Percentiles rank a stretch among this genome's conserved stretches.
phyloP scores from a whole-genome alignment of 2,113 vertebrate genomes.

The Nematolebias whitei region DNA sequence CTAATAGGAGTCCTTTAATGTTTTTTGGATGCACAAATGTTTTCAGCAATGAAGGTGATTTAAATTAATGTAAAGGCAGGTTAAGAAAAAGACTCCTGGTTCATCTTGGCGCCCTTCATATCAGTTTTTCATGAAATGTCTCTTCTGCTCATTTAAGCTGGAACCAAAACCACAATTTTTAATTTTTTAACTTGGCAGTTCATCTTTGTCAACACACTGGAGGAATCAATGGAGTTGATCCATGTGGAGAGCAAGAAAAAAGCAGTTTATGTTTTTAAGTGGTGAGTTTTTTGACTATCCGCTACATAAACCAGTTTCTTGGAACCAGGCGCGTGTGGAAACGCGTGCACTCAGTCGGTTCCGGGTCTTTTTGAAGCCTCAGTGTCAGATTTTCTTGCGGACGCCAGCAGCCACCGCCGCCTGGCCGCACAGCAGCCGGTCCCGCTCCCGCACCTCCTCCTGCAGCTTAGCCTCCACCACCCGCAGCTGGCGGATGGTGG shows the following conservation, averaged over 20 bases:
- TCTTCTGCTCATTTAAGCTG: neutral
- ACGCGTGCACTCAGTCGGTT: no score
- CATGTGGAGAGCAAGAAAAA: slow-evolving; percentile 3
- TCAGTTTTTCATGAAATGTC: neutral
- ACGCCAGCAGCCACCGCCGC: slow-evolving; percentile 57
- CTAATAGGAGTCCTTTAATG: slow-evolving; percentile 14
- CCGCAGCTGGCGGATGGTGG: slow-evolving; percentile 92
- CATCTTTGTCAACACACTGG: no score
- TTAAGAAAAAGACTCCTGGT: slow-evolving; percentile 2
- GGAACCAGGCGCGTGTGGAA: no score
- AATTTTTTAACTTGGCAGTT: slow-evolving; percentile 25
- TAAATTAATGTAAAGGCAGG: slow-evolving; percentile 15
- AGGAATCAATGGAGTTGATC: no score
- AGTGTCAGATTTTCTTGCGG: slow-evolving; percentile 84
- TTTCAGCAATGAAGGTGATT: slow-evolving; percentile 10
- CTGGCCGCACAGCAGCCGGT: slow-evolving; percentile 84
- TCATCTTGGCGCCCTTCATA: no score
- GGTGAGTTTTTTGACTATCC: slow-evolving; percentile 33
- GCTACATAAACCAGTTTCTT: slow-evolving; percentile 41
- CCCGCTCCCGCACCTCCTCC: slow-evolving; percentile 93
- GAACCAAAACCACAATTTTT: no score
- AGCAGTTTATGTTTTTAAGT: neutral
- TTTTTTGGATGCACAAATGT: slow-evolving; percentile 5
- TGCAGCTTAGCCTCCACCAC: slow-evolving; percentile 91
- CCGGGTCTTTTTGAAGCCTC: slow-evolving; percentile 5